A percentile compares a stretch with the other conserved stretches of the same genome.
Conservation (phyloP, 2,113 vertebrate genomes). For the Paradoxurus hermaphroditus region DNA sequence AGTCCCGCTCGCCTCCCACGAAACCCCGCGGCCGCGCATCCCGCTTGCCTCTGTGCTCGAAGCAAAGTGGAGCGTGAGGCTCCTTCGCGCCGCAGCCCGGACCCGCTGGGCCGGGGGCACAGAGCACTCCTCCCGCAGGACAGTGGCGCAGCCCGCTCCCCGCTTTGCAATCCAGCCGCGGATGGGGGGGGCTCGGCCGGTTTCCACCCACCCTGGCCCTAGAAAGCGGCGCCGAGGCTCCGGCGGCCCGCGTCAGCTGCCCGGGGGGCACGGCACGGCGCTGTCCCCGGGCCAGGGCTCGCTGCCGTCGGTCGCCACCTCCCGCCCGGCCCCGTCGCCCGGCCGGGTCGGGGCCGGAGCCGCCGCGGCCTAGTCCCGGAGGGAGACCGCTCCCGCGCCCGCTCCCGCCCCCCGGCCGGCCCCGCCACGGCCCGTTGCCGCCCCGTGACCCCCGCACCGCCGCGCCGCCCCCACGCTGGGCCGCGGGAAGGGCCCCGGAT, state of each 20-base stretch:
- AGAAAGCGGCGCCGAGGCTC: constrained; percentile 34
- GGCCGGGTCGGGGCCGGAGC: constrained; percentile 45
- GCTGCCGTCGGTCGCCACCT: constrained; percentile 12
- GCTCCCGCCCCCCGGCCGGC: constrained; percentile 57
- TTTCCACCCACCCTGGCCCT: constrained; percentile 61
- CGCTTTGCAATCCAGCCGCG: constrained; percentile 32
- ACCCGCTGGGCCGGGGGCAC: neutral
- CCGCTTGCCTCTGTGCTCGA: neutral
- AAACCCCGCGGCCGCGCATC: constrained; percentile 45
- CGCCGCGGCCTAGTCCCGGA: constrained; percentile 89
- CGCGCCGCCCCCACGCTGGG: neutral
- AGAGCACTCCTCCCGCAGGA: constrained; percentile 26
- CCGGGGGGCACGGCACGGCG: neutral
- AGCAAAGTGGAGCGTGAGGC: constrained; percentile 39
- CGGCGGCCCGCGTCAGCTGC: constrained; percentile 51
- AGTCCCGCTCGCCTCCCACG: constrained; percentile 36
- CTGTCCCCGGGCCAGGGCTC: neutral
- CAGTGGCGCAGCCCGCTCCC: constrained; percentile 70
- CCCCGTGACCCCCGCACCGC: constrained; percentile 20
- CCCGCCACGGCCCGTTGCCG: constrained; percentile 6
- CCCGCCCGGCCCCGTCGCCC: neutral
- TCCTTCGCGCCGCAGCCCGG: neutral
- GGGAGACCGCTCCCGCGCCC: constrained; percentile 79
- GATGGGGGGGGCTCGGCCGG: neutral
- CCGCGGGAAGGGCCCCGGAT: neutral